Base-by-base conservation (phyloP, 2,888 invertebrate genomes). In the Nineta flava region DNA sequence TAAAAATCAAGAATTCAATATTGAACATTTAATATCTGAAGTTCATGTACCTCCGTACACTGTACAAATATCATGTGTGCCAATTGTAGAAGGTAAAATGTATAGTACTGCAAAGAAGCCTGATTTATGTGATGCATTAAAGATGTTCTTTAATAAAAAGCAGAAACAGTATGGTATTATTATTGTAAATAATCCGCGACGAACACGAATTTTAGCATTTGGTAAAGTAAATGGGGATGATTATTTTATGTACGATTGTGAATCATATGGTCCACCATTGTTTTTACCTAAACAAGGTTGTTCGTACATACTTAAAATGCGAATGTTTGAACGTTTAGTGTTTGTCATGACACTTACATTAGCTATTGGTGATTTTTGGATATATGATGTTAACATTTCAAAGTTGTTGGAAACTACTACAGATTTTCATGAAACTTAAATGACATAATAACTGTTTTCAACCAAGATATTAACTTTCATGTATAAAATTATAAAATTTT, bases 231-330 rank as follows among this genome's bases (percentile, higher is more conserved):
- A 56, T 31, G 67, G 66, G 1, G 59, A 62, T 12, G 79, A 79
- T 10, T 82, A 78, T 58, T 81, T 78, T 55, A 74, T 82, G 76
- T 81, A 73, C 59, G 81, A 82, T 57, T 77, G 77, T 55, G 77
- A 79, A 61, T 73, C 73, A 52, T 65, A 68, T 55, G 80, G 81
- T 7, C 64, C 70, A 3, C 81, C 80, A 0, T 61, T 80, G 57
- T 82, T 79, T 58, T 63, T 70, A 31, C 74, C 76, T 1, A 70
- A 73, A 6, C 69, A 74, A 56, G 76, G 76, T 3, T 49, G 49
- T 34, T 49, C 79, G 0, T 81, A 81, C 57, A 65, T 79, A 45
- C 61, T 82, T 45, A 72, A 77, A 54, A 76, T 77, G 54, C 71
- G 70, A 47, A 73, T 74, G 54, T 61, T 79, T 3, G 76, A 77